A percentile compares a stretch with the other conserved stretches of the same genome.
phyloP scores from a whole-genome alignment of 1,140 invertebrate genomes.

The Achatina immaculata region DNA sequence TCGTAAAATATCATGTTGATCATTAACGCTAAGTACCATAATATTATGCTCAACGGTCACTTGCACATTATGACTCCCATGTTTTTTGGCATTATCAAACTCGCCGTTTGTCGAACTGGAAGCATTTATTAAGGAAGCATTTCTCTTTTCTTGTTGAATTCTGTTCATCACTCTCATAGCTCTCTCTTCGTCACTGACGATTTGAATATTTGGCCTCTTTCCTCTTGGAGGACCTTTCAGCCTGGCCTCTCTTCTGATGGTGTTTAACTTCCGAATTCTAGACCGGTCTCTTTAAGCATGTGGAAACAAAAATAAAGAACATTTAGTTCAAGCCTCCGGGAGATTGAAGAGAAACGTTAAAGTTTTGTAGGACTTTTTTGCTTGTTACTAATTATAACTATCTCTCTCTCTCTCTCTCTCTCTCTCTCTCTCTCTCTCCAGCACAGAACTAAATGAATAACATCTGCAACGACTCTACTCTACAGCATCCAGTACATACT shows the following conservation, averaged over 20 bases:
- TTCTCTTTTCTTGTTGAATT: neutral
- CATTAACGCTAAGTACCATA: neutral
- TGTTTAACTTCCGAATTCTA: neutral
- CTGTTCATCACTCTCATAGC: neutral
- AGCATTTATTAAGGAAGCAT: too few relatives aligned
- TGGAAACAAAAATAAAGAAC: neutral
- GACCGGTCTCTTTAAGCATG: neutral
- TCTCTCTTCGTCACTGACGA: neutral
- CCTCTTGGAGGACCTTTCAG: neutral
- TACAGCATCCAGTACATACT: too few relatives aligned
- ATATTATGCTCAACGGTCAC: neutral
- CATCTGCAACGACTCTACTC: too few relatives aligned
- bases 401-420: conserved; percentile 11
- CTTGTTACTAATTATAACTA: neutral
- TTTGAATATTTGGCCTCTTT: neutral
- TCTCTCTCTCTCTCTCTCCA: neutral
- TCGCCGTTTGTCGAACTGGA: too few relatives aligned
- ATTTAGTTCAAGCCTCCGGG: too few relatives aligned
- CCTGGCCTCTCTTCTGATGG: neutral
- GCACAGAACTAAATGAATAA: too few relatives aligned
- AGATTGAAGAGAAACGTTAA: too few relatives aligned
- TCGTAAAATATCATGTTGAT: neutral
- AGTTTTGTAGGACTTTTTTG: neutral
- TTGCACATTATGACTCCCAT: neutral
- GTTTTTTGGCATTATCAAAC: too few relatives aligned